Conservation (phyloP, 1,140 invertebrate genomes). For the Phenacoccus solenopsis region DNA sequence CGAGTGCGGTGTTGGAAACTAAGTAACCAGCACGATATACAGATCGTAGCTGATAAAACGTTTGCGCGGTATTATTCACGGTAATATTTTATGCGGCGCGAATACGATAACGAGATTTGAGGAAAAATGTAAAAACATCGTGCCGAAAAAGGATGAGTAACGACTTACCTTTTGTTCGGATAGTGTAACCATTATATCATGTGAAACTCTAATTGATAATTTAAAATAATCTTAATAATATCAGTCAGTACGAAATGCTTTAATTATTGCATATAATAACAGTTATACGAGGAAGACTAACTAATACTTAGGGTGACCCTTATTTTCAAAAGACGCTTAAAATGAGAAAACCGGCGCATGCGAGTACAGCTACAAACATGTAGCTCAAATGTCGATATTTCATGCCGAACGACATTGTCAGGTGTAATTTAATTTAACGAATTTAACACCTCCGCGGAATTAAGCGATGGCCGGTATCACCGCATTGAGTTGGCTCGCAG, state of each 20-base stretch:
- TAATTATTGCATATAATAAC: conserved; percentile 3
- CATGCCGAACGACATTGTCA: neutral
- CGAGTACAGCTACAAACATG: neutral
- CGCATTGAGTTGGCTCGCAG: no score
- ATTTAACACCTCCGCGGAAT: neutral
- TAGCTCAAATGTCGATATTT: conserved; percentile 2
- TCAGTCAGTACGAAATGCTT: conserved; percentile 1
- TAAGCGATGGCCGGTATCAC: no score
- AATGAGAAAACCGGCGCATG: neutral
- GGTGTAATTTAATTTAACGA: neutral
- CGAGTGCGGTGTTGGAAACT: neutral
- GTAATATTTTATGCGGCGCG: no score
- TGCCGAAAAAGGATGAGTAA: no score
- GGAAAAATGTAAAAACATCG: no score
- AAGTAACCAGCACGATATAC: neutral
- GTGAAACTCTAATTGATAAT: neutral
- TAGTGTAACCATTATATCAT: neutral
- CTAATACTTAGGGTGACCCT: conserved; percentile 1
- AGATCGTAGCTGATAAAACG: neutral
- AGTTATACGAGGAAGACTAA: neutral
- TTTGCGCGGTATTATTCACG: no score
- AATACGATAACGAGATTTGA: no score
- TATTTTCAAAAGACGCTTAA: neutral
- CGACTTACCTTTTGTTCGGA: neutral
- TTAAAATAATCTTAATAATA: neutral